Base-by-base conservation (phyloP, 2,113 vertebrate genomes). In the Leptocoma aspasia region DNA sequence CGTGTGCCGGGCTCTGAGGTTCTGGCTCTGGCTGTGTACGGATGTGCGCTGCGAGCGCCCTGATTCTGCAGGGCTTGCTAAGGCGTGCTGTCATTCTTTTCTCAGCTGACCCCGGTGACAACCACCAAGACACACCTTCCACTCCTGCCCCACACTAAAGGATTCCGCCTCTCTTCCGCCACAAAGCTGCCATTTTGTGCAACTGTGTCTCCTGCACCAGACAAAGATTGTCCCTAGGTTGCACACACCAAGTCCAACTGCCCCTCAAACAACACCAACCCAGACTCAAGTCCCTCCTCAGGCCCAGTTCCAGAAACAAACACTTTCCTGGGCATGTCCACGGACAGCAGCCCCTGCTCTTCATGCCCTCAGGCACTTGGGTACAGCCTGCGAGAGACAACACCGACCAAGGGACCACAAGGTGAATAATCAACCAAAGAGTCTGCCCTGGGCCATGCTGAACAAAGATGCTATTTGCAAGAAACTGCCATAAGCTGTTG, bases 31-130 rank as follows among this genome's bases (percentile, higher is more conserved):
- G 0, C 44, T 22, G 14, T 5, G 11, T 18, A 6, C 0, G 8
- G 26, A 28, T 28, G 23, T 1, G 21, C 2, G 2, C 61, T 35
- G n/a, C 0, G 1, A 59, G 61, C 0, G 0, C 2, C 0, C 5
- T 23, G 23, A 24, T 17, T 66, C 53, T 54, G 20, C 16, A 33
- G 19, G n/a, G 6, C 35, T 68, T 85, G n/a, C 57, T 52, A n/a
- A 64, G 37, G 52, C 3, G 1, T 1, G 3, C 16, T 68, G n/a
- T 13, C 17, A 1, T 41, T 60, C 57, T 90, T 65, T 45, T 31
- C 66, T 31, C 49, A 45, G 22, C 8, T 61, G 23, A 41, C 27
- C 49, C 19, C 2, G 0, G 28, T 26, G 61, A 33, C 14, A 57
- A 81, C 19, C 28, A 42, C 50, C 45, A 54, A 71, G 59, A 37